Conservation (phyloP, 2,113 vertebrate species). For the Chascanopsetta lugubris region DNA sequence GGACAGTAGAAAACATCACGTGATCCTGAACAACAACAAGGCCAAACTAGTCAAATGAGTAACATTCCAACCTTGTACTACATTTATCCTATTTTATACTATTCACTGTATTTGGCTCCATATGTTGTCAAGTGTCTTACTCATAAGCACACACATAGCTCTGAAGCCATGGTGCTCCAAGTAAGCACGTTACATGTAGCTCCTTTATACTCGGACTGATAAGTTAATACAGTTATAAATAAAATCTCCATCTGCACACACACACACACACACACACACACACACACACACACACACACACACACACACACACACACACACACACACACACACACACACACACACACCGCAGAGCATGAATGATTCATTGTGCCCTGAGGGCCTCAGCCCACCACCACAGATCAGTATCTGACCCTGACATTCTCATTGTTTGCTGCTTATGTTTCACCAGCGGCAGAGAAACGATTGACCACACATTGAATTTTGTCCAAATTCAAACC, state of each 20-base stretch:
- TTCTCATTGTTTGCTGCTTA: background rate
- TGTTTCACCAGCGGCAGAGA: conserved; percentile 19
- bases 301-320: conserved; percentile 14
- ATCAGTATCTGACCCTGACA: conserved; percentile 40
- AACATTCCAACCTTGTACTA: too few species aligned
- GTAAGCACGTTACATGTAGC: too few species aligned
- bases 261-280: conserved; percentile 13
- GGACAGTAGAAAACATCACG: too few species aligned
- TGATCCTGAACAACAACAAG: too few species aligned
- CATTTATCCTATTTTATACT: too few species aligned
- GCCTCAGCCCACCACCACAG: conserved; percentile 27
- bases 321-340: conserved; percentile 1
- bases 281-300: conserved; percentile 12
- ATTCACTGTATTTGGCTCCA: too few species aligned
- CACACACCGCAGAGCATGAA: conserved; percentile 1
- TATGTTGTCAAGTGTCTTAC: too few species aligned
- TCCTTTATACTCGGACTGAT: too few species aligned
- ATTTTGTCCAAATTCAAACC: conserved; percentile 14
- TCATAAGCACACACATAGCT: background rate
- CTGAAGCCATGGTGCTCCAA: background rate
- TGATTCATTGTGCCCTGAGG: conserved; percentile 25
- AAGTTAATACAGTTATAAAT: background rate
- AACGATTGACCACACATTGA: conserved; percentile 5
- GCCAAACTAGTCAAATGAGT: too few species aligned
- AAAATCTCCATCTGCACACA: too few species aligned